A percentile compares a stretch with the other conserved stretches of the same genome.
phyloP scores from a whole-genome alignment of 1,140 invertebrate species.

The Cherax destructor region DNA sequence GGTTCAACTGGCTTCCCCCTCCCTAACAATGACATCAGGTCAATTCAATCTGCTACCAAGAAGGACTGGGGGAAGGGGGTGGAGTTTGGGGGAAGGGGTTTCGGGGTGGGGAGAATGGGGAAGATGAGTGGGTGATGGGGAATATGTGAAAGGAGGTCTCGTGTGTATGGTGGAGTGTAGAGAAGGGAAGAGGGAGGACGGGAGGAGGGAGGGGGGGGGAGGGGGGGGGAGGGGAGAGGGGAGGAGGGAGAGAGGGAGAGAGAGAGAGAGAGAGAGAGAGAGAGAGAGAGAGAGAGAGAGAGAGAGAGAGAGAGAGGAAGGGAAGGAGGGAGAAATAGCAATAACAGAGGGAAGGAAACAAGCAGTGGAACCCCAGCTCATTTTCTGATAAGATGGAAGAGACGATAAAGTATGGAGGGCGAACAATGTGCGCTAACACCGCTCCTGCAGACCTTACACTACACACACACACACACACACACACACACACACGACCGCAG shows the following conservation, averaged over 20 bases:
- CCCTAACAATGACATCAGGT: no score
- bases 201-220: background rate
- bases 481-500: no score
- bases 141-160: background rate
- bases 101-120: background rate
- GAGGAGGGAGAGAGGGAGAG: constrained; percentile 7
- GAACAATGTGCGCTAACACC: no score
- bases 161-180: background rate
- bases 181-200: background rate
- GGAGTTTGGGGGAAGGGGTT: background rate
- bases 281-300: constrained; percentile 27
- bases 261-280: background rate
- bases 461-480: no score
- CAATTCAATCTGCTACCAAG: background rate
- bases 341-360: no score
- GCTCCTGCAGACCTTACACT: no score
- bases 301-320: background rate
- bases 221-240: background rate
- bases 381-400: no score
- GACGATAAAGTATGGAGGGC: no score
- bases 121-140: background rate
- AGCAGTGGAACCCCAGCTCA: no score
- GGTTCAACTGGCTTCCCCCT: no score
- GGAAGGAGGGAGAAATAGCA: no score
- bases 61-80: background rate